Conservation (phyloP, 2,888 invertebrate species). For the Trachelus stipa region DNA sequence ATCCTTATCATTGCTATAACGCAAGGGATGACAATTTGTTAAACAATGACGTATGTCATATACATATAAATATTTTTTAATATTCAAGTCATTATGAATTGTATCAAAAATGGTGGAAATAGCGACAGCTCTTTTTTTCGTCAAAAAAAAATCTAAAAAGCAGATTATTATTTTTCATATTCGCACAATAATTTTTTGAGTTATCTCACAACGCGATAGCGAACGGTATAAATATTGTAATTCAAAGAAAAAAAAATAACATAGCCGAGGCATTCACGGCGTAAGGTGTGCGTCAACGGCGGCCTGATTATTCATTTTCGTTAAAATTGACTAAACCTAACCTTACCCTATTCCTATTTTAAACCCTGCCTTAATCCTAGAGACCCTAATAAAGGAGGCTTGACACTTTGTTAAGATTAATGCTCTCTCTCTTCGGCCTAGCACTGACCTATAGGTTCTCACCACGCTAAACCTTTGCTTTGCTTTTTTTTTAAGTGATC, state of each 20-base stretch:
- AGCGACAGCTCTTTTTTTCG: too few species aligned
- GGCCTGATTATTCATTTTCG: neutral
- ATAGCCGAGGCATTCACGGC: neutral
- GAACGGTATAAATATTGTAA: too few species aligned
- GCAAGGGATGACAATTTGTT: too few species aligned
- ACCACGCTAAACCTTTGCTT: neutral
- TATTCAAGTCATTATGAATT: too few species aligned
- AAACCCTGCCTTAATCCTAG: neutral
- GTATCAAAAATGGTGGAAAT: too few species aligned
- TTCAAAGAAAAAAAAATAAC: neutral
- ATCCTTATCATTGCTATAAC: neutral
- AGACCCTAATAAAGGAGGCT: neutral
- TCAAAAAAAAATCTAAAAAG: neutral
- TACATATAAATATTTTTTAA: too few species aligned
- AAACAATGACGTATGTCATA: too few species aligned
- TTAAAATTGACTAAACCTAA: neutral
- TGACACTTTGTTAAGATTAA: neutral
- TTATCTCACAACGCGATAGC: too few species aligned
- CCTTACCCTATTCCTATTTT: neutral
- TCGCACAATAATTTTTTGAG: too few species aligned
- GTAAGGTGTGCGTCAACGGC: neutral
- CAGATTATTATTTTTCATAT: neutral
- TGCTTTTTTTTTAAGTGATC: neutral
- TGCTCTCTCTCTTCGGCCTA: constrained; percentile 25
- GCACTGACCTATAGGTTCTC: constrained; percentile 35